Conservation (phyloP, 2,797 vertebrate species). For the Mallotus villosus region DNA sequence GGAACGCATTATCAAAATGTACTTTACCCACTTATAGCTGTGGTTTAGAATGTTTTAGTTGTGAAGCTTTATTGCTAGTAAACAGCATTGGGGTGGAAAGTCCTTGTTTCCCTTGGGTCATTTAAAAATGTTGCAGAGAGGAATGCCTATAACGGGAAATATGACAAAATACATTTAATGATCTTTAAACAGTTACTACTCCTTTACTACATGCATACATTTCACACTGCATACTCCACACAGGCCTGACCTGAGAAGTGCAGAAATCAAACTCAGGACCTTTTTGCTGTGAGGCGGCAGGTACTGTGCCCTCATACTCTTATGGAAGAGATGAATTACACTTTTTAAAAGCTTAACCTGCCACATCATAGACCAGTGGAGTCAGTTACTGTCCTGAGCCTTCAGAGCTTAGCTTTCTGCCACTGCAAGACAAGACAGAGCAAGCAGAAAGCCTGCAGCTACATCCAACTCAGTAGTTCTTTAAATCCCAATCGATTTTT, state of each 20-base stretch:
- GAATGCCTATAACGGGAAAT: neutral
- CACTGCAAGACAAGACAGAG: conserved; percentile 1
- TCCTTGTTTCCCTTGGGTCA: conserved; percentile 1
- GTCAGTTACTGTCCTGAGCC: neutral
- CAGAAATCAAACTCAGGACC: neutral
- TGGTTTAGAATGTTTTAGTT: neutral
- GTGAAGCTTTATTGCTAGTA: neutral
- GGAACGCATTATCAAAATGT: neutral
- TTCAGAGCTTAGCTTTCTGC: neutral
- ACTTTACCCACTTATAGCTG: neutral
- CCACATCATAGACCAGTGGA: neutral
- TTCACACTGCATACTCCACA: conserved; percentile 1
- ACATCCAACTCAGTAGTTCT: neutral
- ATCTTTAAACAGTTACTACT: conserved; percentile 56
- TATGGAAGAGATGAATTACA: neutral
- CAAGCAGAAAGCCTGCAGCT: neutral
- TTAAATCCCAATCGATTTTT: neutral
- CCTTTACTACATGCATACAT: conserved; percentile 26
- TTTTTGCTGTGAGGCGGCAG: neutral
- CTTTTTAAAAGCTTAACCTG: neutral
- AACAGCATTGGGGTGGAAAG: conserved; percentile 2
- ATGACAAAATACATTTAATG: neutral
- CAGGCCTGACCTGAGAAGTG: no score
- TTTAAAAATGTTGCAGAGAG: no score
- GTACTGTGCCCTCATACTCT: neutral